Percentiles rank a stretch among this genome's conserved stretches.
Conservation (phyloP, 2,797 vertebrate species). For the Emys orbicularis region DNA sequence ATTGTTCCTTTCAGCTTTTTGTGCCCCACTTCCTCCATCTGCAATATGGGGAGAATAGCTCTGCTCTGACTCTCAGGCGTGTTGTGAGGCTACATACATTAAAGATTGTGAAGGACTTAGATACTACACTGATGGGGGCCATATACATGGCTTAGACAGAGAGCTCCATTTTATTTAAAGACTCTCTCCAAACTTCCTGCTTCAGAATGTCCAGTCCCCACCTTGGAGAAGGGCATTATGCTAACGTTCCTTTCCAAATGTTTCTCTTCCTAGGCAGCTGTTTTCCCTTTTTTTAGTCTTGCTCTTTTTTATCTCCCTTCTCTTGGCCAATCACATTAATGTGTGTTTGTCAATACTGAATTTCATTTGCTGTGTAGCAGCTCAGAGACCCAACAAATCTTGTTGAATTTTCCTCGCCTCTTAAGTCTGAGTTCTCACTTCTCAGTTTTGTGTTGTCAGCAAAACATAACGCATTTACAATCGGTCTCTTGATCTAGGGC, state of each 20-base stretch:
- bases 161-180: background rate
- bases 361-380: slow-evolving; percentile 75
- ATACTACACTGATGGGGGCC: background rate
- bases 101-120: background rate
- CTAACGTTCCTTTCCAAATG: background rate
- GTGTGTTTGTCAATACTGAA: slow-evolving; percentile 79
- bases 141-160: background rate
- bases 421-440: slow-evolving; percentile 70
- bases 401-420: slow-evolving; percentile 79
- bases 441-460: slow-evolving; percentile 81
- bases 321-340: slow-evolving; percentile 74
- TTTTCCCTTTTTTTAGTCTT: slow-evolving; percentile 17
- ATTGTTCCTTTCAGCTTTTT: background rate
- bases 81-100: background rate
- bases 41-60: background rate
- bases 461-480: slow-evolving; percentile 80
- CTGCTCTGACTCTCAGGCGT: background rate
- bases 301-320: background rate
- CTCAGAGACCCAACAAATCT: slow-evolving; percentile 70
- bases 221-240: fast-evolving
- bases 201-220: fast-evolving
- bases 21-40: background rate
- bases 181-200: background rate
- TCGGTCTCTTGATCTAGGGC: slow-evolving; percentile 80
- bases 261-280: slow-evolving; percentile 66